Evolutionary conservation across 2,888 invertebrate genomes (phyloP).

Genomic region (Lapara coniferarum): DNA sequence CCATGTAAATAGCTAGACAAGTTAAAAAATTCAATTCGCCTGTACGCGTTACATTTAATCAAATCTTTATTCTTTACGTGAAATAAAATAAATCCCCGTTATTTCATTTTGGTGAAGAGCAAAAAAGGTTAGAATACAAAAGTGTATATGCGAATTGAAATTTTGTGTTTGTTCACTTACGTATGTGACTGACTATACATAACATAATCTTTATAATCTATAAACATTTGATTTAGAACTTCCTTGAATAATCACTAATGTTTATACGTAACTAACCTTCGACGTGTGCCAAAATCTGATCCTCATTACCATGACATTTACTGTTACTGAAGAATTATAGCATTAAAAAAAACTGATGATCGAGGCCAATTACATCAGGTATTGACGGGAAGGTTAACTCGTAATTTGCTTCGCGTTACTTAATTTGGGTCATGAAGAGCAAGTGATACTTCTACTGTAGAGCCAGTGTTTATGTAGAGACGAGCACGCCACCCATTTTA

Average conservation of each 20-base stretch:
- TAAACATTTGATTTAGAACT: conserved; percentile 1
- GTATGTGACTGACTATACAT: not conserved
- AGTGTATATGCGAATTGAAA: no score
- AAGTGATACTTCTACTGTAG: not conserved
- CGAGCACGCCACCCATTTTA: no score
- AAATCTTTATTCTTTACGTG: no score
- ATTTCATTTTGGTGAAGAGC: no score
- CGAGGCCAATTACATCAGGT: not conserved
- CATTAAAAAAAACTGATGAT: not conserved
- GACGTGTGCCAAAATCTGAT: not conserved
- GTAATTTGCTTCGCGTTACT: not conserved
- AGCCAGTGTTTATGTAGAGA: no score
- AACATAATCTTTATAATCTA: not conserved
- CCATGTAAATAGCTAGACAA: no score
- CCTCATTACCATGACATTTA: conserved; percentile 13
- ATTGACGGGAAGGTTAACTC: conserved; percentile 7
- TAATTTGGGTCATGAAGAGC: conserved; percentile 7
- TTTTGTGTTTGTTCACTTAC: no score
- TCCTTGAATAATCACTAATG: conserved; percentile 11
- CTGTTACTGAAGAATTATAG: conserved; percentile 1
- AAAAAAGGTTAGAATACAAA: no score
- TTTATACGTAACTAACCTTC: conserved; percentile 12
- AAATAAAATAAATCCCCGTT: no score
- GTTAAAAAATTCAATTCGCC: no score
- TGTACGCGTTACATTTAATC: no score